phyloP scores from a whole-genome alignment of 2,113 vertebrate genomes.

The Perca flavescens region DNA sequence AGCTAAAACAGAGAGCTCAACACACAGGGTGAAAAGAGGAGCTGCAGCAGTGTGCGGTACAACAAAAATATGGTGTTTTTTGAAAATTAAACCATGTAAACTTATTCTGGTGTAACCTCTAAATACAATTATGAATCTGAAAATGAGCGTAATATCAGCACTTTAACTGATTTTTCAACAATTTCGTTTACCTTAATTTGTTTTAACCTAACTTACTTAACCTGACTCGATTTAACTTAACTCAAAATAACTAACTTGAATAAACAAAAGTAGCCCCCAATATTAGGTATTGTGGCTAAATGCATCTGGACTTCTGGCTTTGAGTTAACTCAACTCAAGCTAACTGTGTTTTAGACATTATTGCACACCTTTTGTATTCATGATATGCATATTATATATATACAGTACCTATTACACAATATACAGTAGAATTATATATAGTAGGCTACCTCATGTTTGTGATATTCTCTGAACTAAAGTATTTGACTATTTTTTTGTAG shows the following conservation, averaged over 20 bases:
- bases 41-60: too few relatives aligned
- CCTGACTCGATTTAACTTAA: neutral
- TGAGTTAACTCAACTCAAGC: neutral
- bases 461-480: too few relatives aligned
- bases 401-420: neutral
- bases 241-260: too few relatives aligned
- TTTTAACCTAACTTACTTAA: neutral
- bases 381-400: neutral
- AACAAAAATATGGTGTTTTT: too few relatives aligned
- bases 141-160: too few relatives aligned
- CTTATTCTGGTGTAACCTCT: too few relatives aligned
- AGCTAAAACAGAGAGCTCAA: too few relatives aligned
- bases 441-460: too few relatives aligned
- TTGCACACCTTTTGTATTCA: neutral
- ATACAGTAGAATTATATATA: neutral
- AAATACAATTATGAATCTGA: too few relatives aligned
- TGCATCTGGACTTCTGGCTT: neutral
- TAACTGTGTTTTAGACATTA: neutral
- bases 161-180: neutral
- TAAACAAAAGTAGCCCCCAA: neutral
- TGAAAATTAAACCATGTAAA: too few relatives aligned
- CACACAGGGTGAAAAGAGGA: too few relatives aligned
- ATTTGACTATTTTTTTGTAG: neutral
- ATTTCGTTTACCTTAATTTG: neutral
- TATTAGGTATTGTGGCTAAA: neutral